Evolutionary conservation across 1,140 invertebrate genomes (phyloP), one percentile per base, ranked within the genome.

Genomic region (Drosophila lacteicornis): DNA sequence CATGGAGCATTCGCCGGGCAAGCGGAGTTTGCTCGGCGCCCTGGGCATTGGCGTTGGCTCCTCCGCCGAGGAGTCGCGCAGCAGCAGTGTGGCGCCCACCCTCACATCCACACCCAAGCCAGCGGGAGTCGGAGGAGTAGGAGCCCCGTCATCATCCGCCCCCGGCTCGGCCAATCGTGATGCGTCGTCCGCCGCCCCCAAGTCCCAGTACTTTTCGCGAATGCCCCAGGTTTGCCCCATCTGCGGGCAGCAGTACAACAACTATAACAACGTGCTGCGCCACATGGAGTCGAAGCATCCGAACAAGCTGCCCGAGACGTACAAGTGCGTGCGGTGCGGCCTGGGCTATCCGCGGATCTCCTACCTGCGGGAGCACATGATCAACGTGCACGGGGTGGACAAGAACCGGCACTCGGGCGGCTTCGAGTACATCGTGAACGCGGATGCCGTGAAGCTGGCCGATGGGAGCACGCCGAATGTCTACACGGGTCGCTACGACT

Each of bases 201-300:
- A 92, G 40, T 82, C 91, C 8, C 91, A 92, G 71, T 92, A 92
- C 75, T 92, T 92, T 25, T 91, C 86, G 33, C 86, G 92, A 5
- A 90, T 92, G 87, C 92, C 92, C 0, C 92, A 93, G 58, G 92
- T 91, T 3, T 93, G 92, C 30, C 91, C 90, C 3, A 93, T 93
- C 36, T 93, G 92, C 61, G 88, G 91, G 0, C 91, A 93, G 50
- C 91, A 92, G 56, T 93, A 93, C 57, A 93, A 93, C 43, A 93
- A 93, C 63, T 93, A 93, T 50, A 93, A 93, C 60, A 93, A 93
- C 56, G 92, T 93, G 36, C 63, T 93, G 55, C 80, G 92, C 0
- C 92, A 93, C 57, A 93, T 93, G 92, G 92, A 93, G 53, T 92
- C 92, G 7, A 93, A 93, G 77, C 92, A 93, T 83, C 92, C 92